phyloP scores from a whole-genome alignment of 1,140 invertebrate genomes.

The Cydia pomonella region DNA sequence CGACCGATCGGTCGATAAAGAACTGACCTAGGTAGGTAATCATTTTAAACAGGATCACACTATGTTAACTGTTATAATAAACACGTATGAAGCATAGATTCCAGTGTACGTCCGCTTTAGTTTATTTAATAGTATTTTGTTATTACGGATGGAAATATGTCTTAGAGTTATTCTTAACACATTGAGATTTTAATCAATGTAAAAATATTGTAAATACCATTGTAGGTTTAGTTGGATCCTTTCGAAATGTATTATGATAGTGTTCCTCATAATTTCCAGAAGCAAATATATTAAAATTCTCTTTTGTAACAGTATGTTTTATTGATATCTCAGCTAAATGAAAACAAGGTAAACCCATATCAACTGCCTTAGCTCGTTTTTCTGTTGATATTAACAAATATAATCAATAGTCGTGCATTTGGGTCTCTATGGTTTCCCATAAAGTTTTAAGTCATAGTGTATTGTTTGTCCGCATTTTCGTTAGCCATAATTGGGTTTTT shows the following conservation, averaged over 20 bases:
- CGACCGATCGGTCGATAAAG: constrained; percentile 17
- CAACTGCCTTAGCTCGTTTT: background rate
- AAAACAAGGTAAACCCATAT: background rate
- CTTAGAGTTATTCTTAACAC: constrained; percentile 27
- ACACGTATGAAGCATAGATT: constrained; percentile 31
- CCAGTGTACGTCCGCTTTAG: constrained; percentile 31
- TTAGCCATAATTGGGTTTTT: no score
- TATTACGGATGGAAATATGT: constrained; percentile 33
- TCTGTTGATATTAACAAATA: no score
- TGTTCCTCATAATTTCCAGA: constrained; percentile 44
- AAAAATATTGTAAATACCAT: constrained; percentile 58
- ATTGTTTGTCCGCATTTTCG: no score
- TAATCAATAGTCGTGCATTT: no score
- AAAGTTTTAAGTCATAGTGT: no score
- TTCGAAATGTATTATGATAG: constrained; percentile 47
- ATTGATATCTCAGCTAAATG: constrained; percentile 34
- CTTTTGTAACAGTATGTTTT: constrained; percentile 48
- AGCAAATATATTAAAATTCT: constrained; percentile 52
- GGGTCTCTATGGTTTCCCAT: no score
- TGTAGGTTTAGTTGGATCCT: constrained; percentile 44
- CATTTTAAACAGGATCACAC: constrained; percentile 26
- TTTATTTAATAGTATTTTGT: constrained; percentile 31
- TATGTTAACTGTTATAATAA: constrained; percentile 32
- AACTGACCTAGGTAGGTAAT: constrained; percentile 25
- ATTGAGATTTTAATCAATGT: constrained; percentile 41